Percentiles rank a stretch among this genome's conserved stretches.
These are phyloP conservation scores for Perca fluviatilis DNA, from an alignment of 2,113 vertebrate species.

Conservation along the genomic window DNA sequence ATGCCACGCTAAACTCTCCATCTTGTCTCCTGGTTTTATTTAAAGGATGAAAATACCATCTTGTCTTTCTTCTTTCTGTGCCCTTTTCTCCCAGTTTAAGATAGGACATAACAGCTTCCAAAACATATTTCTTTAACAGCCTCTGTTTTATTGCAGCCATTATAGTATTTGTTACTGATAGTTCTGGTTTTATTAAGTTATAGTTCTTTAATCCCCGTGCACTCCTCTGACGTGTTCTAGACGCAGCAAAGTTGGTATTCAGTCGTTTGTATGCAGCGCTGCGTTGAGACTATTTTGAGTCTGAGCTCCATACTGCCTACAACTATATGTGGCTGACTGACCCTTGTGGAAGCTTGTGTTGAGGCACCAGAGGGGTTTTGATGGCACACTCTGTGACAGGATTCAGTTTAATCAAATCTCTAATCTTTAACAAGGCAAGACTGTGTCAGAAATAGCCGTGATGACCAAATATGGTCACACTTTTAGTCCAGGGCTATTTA, in stretches of 20 bases:
- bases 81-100: not conserved
- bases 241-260: not conserved
- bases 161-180: constrained; percentile 27
- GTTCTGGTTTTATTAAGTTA: constrained; percentile 32
- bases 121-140: constrained; percentile 17
- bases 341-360: constrained; percentile 12
- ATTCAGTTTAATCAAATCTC: constrained; percentile 32
- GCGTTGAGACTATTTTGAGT: constrained; percentile 32
- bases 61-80: constrained; percentile 3
- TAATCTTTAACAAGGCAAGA: constrained; percentile 26
- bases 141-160: constrained; percentile 19
- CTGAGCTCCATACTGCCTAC: not conserved
- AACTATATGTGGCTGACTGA: constrained; percentile 6
- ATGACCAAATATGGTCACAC: constrained; percentile 13
- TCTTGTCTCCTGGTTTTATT: constrained; percentile 41
- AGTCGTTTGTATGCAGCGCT: constrained; percentile 4
- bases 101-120: not conserved
- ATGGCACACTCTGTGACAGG: constrained; percentile 21
- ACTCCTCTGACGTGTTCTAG: not conserved
- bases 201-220: constrained; percentile 9
- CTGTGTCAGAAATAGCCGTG: constrained; percentile 26
- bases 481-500: constrained; percentile 35
- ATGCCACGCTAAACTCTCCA: constrained; percentile 20
- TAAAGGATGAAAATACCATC: constrained; percentile 20
- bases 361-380: constrained; percentile 1